phyloP scores from a whole-genome alignment of 2,113 vertebrate species.

The Amphiprion percula region DNA sequence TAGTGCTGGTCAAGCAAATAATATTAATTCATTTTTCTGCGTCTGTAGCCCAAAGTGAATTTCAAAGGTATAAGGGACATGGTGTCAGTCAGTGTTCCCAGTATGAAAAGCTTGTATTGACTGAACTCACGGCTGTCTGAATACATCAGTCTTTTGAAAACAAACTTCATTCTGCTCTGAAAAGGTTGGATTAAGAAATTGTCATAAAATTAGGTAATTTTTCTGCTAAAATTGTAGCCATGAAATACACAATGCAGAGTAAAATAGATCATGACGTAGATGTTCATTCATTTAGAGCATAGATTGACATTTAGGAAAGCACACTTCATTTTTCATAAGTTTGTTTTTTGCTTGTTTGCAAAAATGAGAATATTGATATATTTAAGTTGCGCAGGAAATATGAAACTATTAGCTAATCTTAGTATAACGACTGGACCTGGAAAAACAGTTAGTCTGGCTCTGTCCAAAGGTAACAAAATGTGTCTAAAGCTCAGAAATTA shows the following conservation, averaged over 20 bases:
- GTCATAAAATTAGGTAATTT: not conserved
- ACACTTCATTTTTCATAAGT: not conserved
- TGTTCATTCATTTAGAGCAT: not conserved
- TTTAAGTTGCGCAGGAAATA: not conserved
- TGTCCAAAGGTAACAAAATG: not conserved
- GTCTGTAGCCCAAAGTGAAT: not conserved
- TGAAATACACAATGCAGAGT: too few species aligned
- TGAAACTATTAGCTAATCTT: not conserved
- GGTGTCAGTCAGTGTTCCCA: conserved; percentile 23
- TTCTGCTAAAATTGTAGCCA: too few species aligned
- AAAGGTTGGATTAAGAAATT: not conserved
- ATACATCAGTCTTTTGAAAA: conserved; percentile 4
- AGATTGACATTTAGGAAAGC: not conserved
- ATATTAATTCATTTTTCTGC: conserved; percentile 42
- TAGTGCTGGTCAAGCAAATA: conserved; percentile 26
- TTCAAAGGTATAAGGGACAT: not conserved
- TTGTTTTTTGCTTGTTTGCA: not conserved
- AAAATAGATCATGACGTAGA: too few species aligned
- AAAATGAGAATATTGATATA: not conserved
- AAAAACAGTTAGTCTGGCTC: not conserved
- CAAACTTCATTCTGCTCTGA: not conserved
- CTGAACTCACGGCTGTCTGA: not conserved
- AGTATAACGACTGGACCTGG: not conserved
- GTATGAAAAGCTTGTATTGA: not conserved
- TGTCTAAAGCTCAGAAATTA: not conserved